phyloP scores from a whole-genome alignment of 92 coral and sea anemone genomes.

The Montipora capitata region DNA sequence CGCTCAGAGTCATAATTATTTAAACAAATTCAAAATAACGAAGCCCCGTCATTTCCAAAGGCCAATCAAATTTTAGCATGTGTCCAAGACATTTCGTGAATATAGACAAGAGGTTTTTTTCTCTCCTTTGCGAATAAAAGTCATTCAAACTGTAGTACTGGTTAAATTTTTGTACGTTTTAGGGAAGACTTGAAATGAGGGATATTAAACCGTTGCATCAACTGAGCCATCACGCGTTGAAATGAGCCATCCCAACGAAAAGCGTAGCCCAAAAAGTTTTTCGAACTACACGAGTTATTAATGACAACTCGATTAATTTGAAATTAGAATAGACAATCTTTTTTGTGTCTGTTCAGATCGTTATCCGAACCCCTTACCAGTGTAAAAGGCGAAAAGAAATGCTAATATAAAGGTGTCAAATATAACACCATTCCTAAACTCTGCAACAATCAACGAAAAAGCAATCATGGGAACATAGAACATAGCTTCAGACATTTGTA shows the following conservation, averaged over 20 bases:
- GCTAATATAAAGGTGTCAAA: background rate
- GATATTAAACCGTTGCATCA: too few relatives aligned
- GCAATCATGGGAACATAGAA: background rate
- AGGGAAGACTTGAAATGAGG: too few relatives aligned
- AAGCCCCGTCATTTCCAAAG: background rate
- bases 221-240: too few relatives aligned
- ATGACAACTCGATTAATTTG: too few relatives aligned
- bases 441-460: background rate
- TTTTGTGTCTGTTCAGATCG: too few relatives aligned
- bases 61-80: constrained; percentile 41
- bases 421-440: background rate
- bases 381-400: background rate
- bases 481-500: background rate
- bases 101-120: background rate
- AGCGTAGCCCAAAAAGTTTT: too few relatives aligned
- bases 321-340: too few relatives aligned
- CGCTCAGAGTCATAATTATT: too few relatives aligned
- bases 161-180: too few relatives aligned
- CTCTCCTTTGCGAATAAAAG: background rate
- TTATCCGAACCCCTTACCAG: background rate
- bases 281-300: too few relatives aligned
- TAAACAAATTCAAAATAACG: background rate
- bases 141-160: too few relatives aligned
- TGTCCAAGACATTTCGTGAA: background rate
- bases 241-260: too few relatives aligned